Conservation (phyloP, 2,797 vertebrate species). For the Sarcoramphus papa region DNA sequence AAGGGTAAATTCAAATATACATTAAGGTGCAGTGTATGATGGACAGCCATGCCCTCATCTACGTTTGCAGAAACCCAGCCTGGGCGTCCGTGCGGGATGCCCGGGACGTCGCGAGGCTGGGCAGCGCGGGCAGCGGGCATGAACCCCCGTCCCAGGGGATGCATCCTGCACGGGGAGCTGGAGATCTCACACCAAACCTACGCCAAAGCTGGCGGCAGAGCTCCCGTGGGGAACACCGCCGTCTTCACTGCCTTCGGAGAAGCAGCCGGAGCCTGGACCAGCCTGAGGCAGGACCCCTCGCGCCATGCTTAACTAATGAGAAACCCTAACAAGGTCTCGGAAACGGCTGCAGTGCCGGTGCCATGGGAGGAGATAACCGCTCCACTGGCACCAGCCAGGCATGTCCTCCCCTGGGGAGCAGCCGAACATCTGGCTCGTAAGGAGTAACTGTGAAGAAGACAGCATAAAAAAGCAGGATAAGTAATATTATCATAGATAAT, state of each 20-base stretch:
- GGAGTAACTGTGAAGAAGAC: background rate
- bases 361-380: accelerated
- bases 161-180: background rate
- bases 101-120: accelerated
- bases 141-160: background rate
- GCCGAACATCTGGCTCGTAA: accelerated
- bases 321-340: background rate
- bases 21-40: too few species aligned
- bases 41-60: background rate
- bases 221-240: accelerated
- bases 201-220: background rate
- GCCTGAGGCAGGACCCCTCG: too few species aligned
- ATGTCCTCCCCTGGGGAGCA: background rate
- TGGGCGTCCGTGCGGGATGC: accelerated
- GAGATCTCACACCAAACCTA: background rate
- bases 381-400: background rate
- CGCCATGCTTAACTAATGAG: background rate
- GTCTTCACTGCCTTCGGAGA: background rate
- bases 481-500: background rate
- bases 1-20: background rate
- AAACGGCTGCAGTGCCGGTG: accelerated
- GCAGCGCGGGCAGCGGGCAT: accelerated
- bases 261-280: background rate
- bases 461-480: background rate
- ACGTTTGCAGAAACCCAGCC: background rate